Evolutionary conservation across 1,140 invertebrate genomes (phyloP).

Genomic region (Drosophila miranda): DNA sequence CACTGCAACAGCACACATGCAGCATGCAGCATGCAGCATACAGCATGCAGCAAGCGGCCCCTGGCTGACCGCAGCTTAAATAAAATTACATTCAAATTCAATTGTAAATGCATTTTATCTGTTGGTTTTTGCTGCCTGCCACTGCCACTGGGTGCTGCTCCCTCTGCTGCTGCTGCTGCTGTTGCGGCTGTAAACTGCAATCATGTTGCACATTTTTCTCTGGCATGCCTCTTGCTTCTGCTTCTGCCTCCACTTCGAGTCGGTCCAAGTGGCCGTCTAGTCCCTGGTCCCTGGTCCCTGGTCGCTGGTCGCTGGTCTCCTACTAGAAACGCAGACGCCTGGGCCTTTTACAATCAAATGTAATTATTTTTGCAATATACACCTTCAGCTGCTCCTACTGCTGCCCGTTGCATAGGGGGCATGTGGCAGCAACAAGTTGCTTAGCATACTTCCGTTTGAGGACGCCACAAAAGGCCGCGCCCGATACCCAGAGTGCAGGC

Average conservation of each 20-base stretch:
- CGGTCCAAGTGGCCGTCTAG: slow-evolving; percentile 22
- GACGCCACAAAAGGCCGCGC: slow-evolving; percentile 63
- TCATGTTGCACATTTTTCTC: slow-evolving; percentile 82
- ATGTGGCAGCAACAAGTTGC: slow-evolving; percentile 74
- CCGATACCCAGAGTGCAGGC: slow-evolving; percentile 25
- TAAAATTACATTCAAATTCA: slow-evolving; percentile 82
- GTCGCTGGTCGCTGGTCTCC: not conserved
- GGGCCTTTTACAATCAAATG: slow-evolving; percentile 80
- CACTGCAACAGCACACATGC: slow-evolving; percentile 31
- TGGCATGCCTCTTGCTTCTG: slow-evolving; percentile 28
- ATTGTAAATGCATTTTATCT: slow-evolving; percentile 82
- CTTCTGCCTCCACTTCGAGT: not conserved
- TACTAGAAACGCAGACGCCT: slow-evolving; percentile 55
- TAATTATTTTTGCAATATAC: slow-evolving; percentile 81
- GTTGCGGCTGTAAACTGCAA: slow-evolving; percentile 75
- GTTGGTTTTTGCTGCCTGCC: slow-evolving; percentile 67
- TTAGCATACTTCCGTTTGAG: slow-evolving; percentile 79
- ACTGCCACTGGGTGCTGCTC: not conserved
- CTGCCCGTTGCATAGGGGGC: not conserved
- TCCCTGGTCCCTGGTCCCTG: not conserved
- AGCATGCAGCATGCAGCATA: slow-evolving; percentile 40
- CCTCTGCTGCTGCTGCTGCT: slow-evolving; percentile 27
- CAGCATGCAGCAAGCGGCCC: slow-evolving; percentile 27
- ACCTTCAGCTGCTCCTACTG: slow-evolving; percentile 66
- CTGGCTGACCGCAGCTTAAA: slow-evolving; percentile 80